phyloP scores from a whole-genome alignment of 2,113 vertebrate genomes.

The Menidia beryllina region DNA sequence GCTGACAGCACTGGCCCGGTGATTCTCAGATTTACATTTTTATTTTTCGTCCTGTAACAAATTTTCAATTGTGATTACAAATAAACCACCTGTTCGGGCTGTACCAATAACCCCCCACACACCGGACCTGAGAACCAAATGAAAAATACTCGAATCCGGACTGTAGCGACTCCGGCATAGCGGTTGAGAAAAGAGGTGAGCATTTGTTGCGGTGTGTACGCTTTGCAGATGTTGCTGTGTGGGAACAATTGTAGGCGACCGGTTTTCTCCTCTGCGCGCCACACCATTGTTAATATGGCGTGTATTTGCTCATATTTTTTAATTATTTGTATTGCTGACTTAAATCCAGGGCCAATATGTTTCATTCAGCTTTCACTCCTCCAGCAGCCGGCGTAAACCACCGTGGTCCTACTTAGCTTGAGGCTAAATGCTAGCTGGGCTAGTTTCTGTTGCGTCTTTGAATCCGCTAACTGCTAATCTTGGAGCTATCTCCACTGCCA shows the following conservation, averaged over 20 bases:
- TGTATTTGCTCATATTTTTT: fast-evolving
- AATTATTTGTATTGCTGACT: background rate
- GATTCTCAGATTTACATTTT: slow-evolving; percentile 61
- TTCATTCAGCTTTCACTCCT: background rate
- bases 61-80: background rate
- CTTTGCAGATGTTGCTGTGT: slow-evolving; percentile 70
- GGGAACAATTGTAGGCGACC: slow-evolving; percentile 18
- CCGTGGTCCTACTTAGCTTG: slow-evolving; percentile 20
- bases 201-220: slow-evolving; percentile 51
- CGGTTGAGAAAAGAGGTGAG: slow-evolving; percentile 73
- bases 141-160: background rate
- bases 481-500: background rate
- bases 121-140: slow-evolving; percentile 1
- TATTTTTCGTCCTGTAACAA: slow-evolving; percentile 11
- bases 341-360: background rate
- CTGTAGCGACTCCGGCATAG: slow-evolving; percentile 35
- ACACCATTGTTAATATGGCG: background rate
- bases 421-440: slow-evolving; percentile 6
- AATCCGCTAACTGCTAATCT: slow-evolving; percentile 32
- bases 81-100: fast-evolving
- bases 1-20: slow-evolving; percentile 55
- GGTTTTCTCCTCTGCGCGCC: background rate
- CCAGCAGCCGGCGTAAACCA: background rate
- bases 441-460: slow-evolving; percentile 24
- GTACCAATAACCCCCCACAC: background rate